Percentiles rank a stretch among this genome's conserved stretches.
Evolutionary conservation across 1,140 invertebrate species (phyloP).

Genomic region (Hylaeus anthracinus): DNA sequence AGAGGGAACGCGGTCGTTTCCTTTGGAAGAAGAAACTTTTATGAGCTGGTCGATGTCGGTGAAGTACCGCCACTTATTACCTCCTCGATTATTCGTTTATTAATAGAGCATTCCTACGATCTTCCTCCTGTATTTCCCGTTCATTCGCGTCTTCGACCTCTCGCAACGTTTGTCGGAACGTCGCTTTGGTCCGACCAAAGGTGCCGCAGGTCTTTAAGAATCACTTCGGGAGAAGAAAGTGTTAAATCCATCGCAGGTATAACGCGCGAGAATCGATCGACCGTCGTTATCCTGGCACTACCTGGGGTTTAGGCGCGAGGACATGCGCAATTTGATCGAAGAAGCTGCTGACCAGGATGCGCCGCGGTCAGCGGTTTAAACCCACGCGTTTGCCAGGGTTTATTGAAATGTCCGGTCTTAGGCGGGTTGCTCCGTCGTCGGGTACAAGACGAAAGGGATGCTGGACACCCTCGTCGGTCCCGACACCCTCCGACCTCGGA

Average conservation of each 20-base stretch:
- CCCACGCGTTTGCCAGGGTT: slow-evolving; percentile 74
- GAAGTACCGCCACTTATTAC: slow-evolving; percentile 8
- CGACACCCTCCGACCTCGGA: slow-evolving; percentile 67
- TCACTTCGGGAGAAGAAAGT: background rate
- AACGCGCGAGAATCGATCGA: slow-evolving; percentile 68
- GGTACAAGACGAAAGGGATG: slow-evolving; percentile 62
- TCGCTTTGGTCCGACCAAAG: no score
- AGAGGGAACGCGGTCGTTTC: slow-evolving; percentile 1
- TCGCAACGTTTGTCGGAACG: no score
- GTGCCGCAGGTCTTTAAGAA: background rate
- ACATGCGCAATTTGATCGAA: slow-evolving; percentile 74
- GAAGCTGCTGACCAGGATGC: slow-evolving; percentile 73
- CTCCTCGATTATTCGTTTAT: slow-evolving; percentile 40
- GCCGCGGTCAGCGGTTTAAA: slow-evolving; percentile 73
- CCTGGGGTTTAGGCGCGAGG: slow-evolving; percentile 57
- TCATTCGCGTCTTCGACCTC: background rate
- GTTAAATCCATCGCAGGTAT: slow-evolving; percentile 21
- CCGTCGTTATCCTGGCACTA: slow-evolving; percentile 62
- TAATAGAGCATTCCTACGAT: background rate
- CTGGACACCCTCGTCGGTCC: slow-evolving; percentile 48
- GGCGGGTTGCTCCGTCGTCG: slow-evolving; percentile 58
- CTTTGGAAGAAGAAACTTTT: slow-evolving; percentile 24
- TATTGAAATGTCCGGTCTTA: slow-evolving; percentile 80
- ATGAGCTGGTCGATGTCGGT: background rate
- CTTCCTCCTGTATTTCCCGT: background rate